Conservation (phyloP, 64 coral and sea anemone species). For the Trachythela sp. region DNA sequence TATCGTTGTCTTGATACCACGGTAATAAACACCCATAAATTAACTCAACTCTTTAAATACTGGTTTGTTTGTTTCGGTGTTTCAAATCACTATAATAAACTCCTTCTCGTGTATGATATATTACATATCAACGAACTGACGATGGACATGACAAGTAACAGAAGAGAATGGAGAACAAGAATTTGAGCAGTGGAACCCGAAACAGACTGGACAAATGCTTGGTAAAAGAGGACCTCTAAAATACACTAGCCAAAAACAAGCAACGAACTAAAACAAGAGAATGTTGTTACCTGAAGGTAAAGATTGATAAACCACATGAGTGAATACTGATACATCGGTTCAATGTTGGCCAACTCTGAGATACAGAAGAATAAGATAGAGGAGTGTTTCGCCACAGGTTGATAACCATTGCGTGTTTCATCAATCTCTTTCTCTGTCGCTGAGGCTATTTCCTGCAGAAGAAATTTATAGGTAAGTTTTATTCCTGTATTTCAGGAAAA, state of each 20-base stretch:
- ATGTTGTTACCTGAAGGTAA: slow-evolving; percentile 71
- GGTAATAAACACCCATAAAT: too few species aligned
- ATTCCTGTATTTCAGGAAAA: background rate
- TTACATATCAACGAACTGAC: too few species aligned
- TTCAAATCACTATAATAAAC: too few species aligned
- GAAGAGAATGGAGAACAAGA: too few species aligned
- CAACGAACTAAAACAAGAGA: background rate
- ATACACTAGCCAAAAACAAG: background rate
- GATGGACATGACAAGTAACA: too few species aligned
- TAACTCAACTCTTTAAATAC: too few species aligned
- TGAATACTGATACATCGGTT: slow-evolving; percentile 99
- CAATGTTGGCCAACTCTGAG: slow-evolving; percentile 97
- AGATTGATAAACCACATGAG: slow-evolving; percentile 96
- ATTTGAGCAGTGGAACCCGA: too few species aligned
- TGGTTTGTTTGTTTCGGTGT: too few species aligned
- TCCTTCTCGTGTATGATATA: too few species aligned
- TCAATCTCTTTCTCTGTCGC: slow-evolving; percentile 96
- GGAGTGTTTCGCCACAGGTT: slow-evolving; percentile 84
- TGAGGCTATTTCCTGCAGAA: slow-evolving; percentile 81
- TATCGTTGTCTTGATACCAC: too few species aligned
- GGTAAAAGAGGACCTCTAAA: too few species aligned
- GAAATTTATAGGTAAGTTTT: background rate
- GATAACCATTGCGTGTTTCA: slow-evolving; percentile 92
- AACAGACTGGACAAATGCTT: too few species aligned
- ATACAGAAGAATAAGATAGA: slow-evolving; percentile 96